Base-by-base conservation (phyloP, 1,140 invertebrate species). In the Aricia agestis region DNA sequence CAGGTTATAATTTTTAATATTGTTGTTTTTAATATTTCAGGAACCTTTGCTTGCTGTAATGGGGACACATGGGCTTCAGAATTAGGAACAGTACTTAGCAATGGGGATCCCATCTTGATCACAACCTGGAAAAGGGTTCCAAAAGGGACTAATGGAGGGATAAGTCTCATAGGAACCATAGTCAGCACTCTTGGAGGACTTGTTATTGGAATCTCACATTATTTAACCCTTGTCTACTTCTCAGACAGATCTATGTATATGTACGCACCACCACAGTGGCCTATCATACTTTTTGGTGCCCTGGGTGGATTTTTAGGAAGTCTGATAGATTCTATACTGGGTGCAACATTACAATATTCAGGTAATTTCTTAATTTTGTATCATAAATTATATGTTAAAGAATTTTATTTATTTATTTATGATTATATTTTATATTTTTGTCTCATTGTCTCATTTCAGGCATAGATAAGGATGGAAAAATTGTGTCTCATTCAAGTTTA, bases 41-140 rank as follows among this genome's bases (percentile, higher is more conserved):
- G 95, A 78, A 92, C 96, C 3, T 93, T 98, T 76, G 94, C 97
- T 6, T 97, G 96, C 80, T 95, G 95, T 78, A 97, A 96, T 86
- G 98, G 97, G 6, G 98, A 98, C 82, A 98, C 97, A 0, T 98
- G 97, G 96, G 96, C 97, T 59, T 98, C 97, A 19, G 98, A 98
- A 90, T 86, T 98, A 57, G 97, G 97, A 41, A 93, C 96, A 45
- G 97, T 97, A 0, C 81, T 97, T 9, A 93, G 94, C 15, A 89
- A 80, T 19, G 87, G 92, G 0, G 93, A 96, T 76, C 97, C 97
- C 17, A 92, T 94, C 72, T 93, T 98, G 0, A 95, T 98, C 36
- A 98, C 97, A 9, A 94, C 94, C 17, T 92, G 95, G 63, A 93
- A 94, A 74, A 93, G 87, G 80, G 97, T 98, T 1, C 97, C 97